Evolutionary conservation across 2,888 invertebrate species (phyloP), one percentile per base, ranked within the genome.

Genomic region (Rhopalosiphum nymphaeae): DNA sequence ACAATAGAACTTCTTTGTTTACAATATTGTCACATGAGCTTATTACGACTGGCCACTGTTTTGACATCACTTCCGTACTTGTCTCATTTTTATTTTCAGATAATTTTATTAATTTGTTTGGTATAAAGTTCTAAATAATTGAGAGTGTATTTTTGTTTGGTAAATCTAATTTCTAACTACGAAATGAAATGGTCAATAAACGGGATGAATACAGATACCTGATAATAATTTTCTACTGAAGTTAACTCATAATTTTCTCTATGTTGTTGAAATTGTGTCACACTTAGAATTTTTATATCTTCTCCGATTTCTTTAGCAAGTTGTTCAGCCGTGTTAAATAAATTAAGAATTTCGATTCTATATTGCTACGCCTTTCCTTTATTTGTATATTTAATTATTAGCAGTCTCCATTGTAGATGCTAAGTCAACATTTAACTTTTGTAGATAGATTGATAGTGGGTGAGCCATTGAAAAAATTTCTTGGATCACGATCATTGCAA

Each of bases 401-500:
- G 85, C 94, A 67, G 92, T 67, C 78, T 56, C 29, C 36, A 67
- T 94, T 53, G 94, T 92, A 78, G 88, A 94, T 4, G 91, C 87
- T 49, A 91, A 85, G 44, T 91, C 90, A 57, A 91, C 88, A 56
- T 91, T 89, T 16, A 87, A 85, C 49, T 89, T 84, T 78, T 92
- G 94, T 29, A 91, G 89, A 85, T 89, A 84, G n/a, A 85, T 36
- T 56, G 88, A 87, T 91, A 94, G 86, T 87, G 86, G n/a, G 29
- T 87, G n/a, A 87, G 86, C 49, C 49, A 49, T 67, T 56, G 94
- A 67, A 94, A 92, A 87, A 78, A 94, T 29, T 88, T 87, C 49
- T 61, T 94, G 61, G 61, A 94, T 84, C 29, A 94, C 67, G 49
- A 89, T 89, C 90, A 94, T 92, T 29, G 92, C 94, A 89, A 94